phyloP scores from a whole-genome alignment of 2,888 invertebrate genomes.

The Chrysolina oricalcia region DNA sequence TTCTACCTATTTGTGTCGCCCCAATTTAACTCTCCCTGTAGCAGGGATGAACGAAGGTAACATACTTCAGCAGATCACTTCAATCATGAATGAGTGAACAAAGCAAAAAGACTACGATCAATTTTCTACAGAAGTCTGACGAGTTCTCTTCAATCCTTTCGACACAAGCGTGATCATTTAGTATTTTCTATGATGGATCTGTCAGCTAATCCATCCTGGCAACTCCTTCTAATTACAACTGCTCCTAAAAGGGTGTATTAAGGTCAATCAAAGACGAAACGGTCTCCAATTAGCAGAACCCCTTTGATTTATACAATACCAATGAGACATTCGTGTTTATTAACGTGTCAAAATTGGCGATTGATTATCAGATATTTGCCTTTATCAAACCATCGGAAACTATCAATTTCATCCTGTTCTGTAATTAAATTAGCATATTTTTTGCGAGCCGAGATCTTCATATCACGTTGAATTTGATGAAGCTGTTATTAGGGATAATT shows the following conservation, averaged over 20 bases:
- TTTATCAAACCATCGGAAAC: conserved; percentile 52
- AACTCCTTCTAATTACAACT: conserved; percentile 31
- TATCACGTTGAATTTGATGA: conserved; percentile 43
- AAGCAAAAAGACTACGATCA: no score
- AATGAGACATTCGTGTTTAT: conserved; percentile 38
- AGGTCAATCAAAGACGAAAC: conserved; percentile 48
- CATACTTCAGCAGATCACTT: no score
- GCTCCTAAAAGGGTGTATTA: conserved; percentile 38
- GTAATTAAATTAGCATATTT: conserved; percentile 59
- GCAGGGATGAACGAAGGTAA: no score
- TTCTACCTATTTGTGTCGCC: no score
- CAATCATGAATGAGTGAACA: no score
- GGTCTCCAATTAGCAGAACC: neutral
- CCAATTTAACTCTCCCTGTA: no score
- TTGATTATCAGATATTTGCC: conserved; percentile 55
- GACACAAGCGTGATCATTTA: neutral
- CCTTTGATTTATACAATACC: conserved; percentile 25
- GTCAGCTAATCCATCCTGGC: neutral
- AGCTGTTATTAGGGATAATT: conserved; percentile 52
- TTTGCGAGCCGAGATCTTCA: conserved; percentile 40
- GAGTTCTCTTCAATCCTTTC: neutral
- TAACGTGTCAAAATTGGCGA: conserved; percentile 55
- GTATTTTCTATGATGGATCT: conserved; percentile 27
- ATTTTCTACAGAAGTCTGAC: neutral
- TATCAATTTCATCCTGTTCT: conserved; percentile 51